Percentiles rank a stretch among this genome's conserved stretches.
Evolutionary conservation across 2,888 invertebrate genomes (phyloP).

Genomic region (Calameuta idolon): DNA sequence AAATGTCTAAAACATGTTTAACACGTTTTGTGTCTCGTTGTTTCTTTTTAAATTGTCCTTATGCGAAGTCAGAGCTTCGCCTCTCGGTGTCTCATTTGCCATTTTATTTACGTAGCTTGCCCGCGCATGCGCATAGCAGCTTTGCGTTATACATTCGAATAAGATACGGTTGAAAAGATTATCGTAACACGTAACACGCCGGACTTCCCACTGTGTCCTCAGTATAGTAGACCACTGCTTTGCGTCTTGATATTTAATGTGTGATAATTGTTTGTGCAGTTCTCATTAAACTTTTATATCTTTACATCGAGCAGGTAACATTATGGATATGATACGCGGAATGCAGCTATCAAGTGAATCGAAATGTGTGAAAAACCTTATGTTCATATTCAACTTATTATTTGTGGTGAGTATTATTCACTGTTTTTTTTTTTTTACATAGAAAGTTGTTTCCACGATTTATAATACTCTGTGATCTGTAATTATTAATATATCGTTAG

Average conservation of each 20-base stretch:
- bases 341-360: slow-evolving; percentile 67
- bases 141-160: background rate
- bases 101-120: background rate
- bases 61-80: background rate
- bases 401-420: slow-evolving; percentile 76
- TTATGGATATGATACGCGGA: slow-evolving; percentile 36
- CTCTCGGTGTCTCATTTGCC: background rate
- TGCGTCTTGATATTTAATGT: background rate
- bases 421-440: background rate
- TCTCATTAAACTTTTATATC: background rate
- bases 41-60: background rate
- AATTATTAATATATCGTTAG: background rate
- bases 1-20: no score
- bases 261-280: background rate
- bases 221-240: background rate
- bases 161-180: background rate
- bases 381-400: slow-evolving; percentile 79
- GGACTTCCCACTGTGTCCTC: background rate
- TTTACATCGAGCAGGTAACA: background rate
- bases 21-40: background rate
- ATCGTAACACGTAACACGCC: background rate
- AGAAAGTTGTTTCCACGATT: background rate
- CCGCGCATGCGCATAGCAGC: background rate
- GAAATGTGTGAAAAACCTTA: slow-evolving; percentile 76
- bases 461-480: background rate